phyloP scores from a whole-genome alignment of 2,113 vertebrate genomes.

The Mugil cephalus region DNA sequence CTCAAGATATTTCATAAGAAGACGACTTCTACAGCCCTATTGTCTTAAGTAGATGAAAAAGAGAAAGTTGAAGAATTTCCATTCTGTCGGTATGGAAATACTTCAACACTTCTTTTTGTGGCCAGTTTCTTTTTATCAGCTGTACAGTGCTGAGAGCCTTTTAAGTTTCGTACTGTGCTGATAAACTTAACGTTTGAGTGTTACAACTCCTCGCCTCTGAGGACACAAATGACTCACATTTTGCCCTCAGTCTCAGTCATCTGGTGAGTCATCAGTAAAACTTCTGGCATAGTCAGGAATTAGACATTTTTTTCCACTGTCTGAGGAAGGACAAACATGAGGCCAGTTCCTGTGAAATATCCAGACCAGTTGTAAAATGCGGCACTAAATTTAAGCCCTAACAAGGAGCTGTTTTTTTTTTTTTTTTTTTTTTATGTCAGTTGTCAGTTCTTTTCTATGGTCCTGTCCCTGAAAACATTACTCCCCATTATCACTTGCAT shows the following conservation, averaged over 20 bases:
- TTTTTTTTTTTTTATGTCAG: neutral
- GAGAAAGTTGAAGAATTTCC: neutral
- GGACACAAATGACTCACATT: constrained; percentile 23
- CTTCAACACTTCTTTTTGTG: neutral
- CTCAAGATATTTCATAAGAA: constrained; percentile 1
- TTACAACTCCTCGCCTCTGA: constrained; percentile 11
- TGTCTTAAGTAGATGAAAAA: neutral
- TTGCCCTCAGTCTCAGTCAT: constrained; percentile 12
- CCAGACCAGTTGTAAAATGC: neutral
- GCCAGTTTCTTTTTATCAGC: neutral
- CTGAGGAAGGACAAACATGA: constrained; percentile 25
- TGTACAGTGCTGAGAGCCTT: constrained; percentile 21
- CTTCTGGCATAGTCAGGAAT: constrained; percentile 31
- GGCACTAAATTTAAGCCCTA: constrained; percentile 11
- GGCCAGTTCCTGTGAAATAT: constrained; percentile 47
- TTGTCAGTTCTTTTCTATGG: neutral
- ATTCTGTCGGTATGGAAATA: neutral
- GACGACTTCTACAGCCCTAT: neutral
- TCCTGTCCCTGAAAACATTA: neutral
- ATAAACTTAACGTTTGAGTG: constrained; percentile 45
- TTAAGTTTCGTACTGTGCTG: constrained; percentile 35
- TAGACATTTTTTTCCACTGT: constrained; percentile 43
- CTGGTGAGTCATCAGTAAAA: constrained; percentile 53
- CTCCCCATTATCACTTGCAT: neutral
- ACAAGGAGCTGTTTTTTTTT: constrained; percentile 14